A percentile compares a stretch with the other conserved stretches of the same genome.
These are phyloP conservation scores for Patiria miniata DNA, from an alignment of 35 echinoderm and acorn worm genomes.

Conservation along the genomic window DNA sequence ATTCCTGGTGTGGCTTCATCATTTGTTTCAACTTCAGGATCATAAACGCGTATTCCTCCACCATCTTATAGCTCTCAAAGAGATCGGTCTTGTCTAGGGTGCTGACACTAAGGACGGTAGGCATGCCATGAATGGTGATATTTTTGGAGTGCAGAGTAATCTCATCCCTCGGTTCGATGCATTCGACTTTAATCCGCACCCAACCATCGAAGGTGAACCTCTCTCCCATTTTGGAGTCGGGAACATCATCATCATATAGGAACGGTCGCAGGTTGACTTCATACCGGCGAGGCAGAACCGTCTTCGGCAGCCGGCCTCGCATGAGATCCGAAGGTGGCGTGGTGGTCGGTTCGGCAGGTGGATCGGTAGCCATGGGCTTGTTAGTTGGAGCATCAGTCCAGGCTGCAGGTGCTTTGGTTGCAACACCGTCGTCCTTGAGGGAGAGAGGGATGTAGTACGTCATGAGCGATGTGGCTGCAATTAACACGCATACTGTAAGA, in stretches of 20 bases:
- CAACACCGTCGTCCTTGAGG: too few species aligned
- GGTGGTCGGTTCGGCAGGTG: not conserved
- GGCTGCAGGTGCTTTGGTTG: not conserved
- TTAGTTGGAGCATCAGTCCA: not conserved
- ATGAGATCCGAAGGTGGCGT: not conserved
- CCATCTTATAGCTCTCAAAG: conserved; percentile 5
- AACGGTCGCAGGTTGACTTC: conserved; percentile 28
- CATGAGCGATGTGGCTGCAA: not conserved
- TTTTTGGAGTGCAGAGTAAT: conserved; percentile 44
- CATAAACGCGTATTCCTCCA: conserved; percentile 21
- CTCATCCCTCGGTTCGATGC: conserved; percentile 29
- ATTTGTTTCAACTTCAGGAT: not conserved
- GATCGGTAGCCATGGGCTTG: not conserved
- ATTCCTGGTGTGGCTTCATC: not conserved
- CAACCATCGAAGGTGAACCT: conserved; percentile 71
- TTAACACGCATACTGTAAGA: not conserved
- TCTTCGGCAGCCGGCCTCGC: conserved; percentile 35
- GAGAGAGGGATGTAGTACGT: not conserved
- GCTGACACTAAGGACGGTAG: not conserved
- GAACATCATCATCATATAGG: conserved; percentile 35
- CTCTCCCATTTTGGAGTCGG: not conserved
- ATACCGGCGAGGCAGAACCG: conserved; percentile 11
- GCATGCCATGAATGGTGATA: conserved; percentile 4
- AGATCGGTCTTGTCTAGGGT: not conserved
- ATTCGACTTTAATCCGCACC: too few species aligned